A percentile compares a stretch with the other conserved stretches of the same genome.
phyloP scores from a whole-genome alignment of 1,140 invertebrate genomes.

The Hypsibius dujardini region DNA sequence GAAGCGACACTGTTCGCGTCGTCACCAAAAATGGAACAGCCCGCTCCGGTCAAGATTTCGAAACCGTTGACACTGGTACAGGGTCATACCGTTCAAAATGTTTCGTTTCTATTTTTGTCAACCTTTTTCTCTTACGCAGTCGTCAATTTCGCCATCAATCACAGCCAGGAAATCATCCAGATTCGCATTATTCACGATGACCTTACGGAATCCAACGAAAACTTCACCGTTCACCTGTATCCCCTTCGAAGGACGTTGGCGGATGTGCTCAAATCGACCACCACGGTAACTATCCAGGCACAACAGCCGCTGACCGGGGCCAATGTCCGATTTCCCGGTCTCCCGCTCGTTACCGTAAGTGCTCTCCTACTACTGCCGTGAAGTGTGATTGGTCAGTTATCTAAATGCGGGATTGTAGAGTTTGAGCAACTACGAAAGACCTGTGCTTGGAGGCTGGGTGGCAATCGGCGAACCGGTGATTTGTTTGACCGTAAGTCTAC shows the following conservation, averaged over 20 bases:
- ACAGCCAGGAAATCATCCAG: constrained; percentile 28
- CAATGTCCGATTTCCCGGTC: constrained; percentile 6
- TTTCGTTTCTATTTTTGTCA: not conserved
- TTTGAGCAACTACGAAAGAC: not conserved
- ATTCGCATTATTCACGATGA: constrained; percentile 32
- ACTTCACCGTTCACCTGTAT: constrained; percentile 31
- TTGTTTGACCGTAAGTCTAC: constrained; percentile 33
- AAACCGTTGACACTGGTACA: constrained; percentile 32
- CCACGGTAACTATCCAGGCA: not conserved
- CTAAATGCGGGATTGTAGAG: not conserved
- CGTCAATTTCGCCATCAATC: constrained; percentile 30
- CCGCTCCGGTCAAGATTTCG: constrained; percentile 33
- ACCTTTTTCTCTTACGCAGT: constrained; percentile 23
- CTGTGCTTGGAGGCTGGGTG: not conserved
- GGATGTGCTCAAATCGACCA: constrained; percentile 26
- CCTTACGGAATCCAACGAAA: constrained; percentile 31
- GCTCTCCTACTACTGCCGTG: not conserved
- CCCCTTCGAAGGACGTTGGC: constrained; percentile 28
- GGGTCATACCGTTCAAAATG: not conserved
- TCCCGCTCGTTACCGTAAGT: constrained; percentile 4
- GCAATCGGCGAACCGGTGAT: constrained; percentile 32
- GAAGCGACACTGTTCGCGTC: constrained; percentile 31
- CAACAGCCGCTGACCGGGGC: not conserved
- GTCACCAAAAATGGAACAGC: constrained; percentile 36
- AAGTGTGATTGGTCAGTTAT: not conserved